Base-by-base conservation (phyloP, 2,797 vertebrate genomes). In the Schizopygopsis pylzovi region DNA sequence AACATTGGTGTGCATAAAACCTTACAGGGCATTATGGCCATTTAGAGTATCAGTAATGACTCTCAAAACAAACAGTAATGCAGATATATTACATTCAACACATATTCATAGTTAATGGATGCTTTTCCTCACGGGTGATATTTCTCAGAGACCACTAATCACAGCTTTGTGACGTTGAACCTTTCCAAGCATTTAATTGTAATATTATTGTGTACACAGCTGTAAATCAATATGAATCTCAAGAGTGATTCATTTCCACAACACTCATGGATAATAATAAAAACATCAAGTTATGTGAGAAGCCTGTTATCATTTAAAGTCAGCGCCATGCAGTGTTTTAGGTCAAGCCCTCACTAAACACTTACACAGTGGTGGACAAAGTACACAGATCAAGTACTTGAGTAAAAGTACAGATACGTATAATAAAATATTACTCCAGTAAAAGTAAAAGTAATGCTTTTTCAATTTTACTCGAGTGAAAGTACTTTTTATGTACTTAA, bases 111-210 rank as follows among this genome's bases (percentile, higher is more conserved):
- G 6, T 12, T 22, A 37, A 59, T 59, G 33, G 37, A 41, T 78
- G 75, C n/a, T 4, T 78, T 59, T 78, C 52, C 3, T 37, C 11
- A 54, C 8, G 41, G 7, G 3, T 37, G 41, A n/a, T n/a, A 16
- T 22, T 52, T n/a, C 20, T 78, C 75, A 59, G n/a, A 78, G 12
- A 79, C 18, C 22, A 45, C 54, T 10, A 59, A 25, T 41, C 59
- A 41, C 43, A 67, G 56, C 33, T 77, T 77, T 83, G 28, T 83
- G 56, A 76, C 63, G 20, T 25, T 67, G 33, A 83, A 83, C 72
- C 41, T 67, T 47, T 76, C 72, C 43, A 20, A 47, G 10, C 43
- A 12, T n/a, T 47, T 75, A 76, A 12, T 16, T 76, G 47, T 37
- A 33, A 75, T 52, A 20, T 33, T 25, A 77, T 49, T 22, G 22